Percentiles rank a stretch among this genome's conserved stretches.
These are phyloP conservation scores for Brachionus asplanchnoidis DNA, from an alignment of 1,140 invertebrate genomes.

Conservation along the genomic window DNA sequence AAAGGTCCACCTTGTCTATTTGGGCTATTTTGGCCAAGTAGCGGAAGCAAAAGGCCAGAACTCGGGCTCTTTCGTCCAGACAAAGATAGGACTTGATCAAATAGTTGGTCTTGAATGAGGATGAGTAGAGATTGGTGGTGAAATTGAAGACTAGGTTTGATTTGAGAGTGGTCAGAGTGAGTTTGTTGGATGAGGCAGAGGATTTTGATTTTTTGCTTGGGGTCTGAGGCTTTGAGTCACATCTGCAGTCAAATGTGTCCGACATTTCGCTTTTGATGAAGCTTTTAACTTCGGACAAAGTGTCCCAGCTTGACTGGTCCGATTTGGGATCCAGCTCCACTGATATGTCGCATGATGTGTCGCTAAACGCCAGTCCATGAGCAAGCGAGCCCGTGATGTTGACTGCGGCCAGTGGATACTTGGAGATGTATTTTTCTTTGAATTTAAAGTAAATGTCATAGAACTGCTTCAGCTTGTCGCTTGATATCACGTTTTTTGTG, in stretches of 20 bases:
- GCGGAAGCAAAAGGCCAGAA: slow-evolving; percentile 23
- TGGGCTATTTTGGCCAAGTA: slow-evolving; percentile 49
- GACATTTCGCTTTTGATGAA: not conserved
- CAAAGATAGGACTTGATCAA: not conserved
- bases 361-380: slow-evolving; percentile 15
- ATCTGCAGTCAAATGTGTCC: not conserved
- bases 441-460: slow-evolving; percentile 28
- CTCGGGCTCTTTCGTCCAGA: not conserved
- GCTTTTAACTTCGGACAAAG: not conserved
- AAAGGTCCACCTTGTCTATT: slow-evolving; percentile 51
- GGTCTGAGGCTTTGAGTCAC: not conserved
- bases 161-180: not conserved
- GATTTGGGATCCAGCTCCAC: slow-evolving; percentile 6
- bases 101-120: not conserved
- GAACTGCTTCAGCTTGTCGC: not conserved
- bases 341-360: slow-evolving; percentile 34
- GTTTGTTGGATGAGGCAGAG: not conserved
- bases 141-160: slow-evolving; percentile 8
- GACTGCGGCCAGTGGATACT: not conserved
- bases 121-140: not conserved
- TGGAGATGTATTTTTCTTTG: not conserved
- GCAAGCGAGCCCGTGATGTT: not conserved
- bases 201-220: not conserved
- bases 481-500: slow-evolving; percentile 16
- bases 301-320: not conserved